Conservation (phyloP, 2,113 vertebrate genomes). For the Nestor notabilis region DNA sequence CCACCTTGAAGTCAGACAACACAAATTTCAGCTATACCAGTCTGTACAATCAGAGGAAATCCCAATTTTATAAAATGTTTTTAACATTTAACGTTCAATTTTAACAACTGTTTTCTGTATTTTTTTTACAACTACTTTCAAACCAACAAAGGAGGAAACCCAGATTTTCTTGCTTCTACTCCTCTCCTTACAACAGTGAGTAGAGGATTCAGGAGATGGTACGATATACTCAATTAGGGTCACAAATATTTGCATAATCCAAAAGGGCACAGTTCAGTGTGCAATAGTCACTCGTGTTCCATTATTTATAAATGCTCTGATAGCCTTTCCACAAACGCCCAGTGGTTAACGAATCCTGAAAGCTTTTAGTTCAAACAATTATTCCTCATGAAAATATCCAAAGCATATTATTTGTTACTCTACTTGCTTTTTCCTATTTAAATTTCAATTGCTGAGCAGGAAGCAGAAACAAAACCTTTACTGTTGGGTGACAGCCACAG, state of each 20-base stretch:
- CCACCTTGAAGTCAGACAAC: not conserved
- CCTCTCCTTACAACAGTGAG: not conserved
- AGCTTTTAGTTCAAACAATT: constrained; percentile 60
- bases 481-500: not conserved
- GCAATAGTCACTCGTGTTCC: not conserved
- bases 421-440: constrained; percentile 39
- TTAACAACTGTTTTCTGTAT: not conserved
- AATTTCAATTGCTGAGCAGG: constrained; percentile 28
- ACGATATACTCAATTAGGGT: not conserved
- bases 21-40: not conserved
- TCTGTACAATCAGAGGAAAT: not conserved
- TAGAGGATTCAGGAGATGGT: not conserved
- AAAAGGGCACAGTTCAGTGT: constrained; percentile 35
- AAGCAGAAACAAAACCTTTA: constrained; percentile 43
- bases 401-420: constrained; percentile 58
- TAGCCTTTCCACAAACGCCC: not conserved
- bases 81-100: not conserved
- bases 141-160: not conserved
- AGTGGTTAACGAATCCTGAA: constrained; percentile 52
- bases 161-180: not conserved
- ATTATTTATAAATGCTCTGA: constrained; percentile 52
- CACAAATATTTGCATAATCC: constrained; percentile 29
- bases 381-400: constrained; percentile 48
- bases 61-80: not conserved
- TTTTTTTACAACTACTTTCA: not conserved